Evolutionary conservation across 2,113 vertebrate genomes (phyloP).

Genomic region (Anolis sagrei): DNA sequence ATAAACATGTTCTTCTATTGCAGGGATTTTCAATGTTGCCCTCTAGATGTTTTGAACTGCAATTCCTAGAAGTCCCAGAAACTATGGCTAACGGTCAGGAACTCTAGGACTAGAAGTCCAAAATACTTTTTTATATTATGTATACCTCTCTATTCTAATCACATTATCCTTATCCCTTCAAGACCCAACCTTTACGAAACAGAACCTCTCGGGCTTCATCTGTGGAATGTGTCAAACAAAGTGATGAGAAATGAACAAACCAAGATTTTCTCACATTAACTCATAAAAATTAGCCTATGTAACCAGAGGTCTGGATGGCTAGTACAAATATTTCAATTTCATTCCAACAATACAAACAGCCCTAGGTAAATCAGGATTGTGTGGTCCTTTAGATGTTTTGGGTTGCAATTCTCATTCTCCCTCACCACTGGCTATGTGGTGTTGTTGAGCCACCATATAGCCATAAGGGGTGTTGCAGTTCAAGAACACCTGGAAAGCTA

Average conservation of each 20-base stretch:
- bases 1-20: neutral
- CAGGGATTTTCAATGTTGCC: neutral
- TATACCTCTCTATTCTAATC: neutral
- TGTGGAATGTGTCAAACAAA: neutral
- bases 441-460: too few relatives aligned
- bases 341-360: neutral
- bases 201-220: neutral
- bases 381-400: neutral
- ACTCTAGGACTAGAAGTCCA: too few relatives aligned
- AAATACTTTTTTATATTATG: neutral
- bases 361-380: neutral
- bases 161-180: neutral
- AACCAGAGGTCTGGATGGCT: neutral
- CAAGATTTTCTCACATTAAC: neutral
- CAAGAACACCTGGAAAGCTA: too few relatives aligned
- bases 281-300: neutral
- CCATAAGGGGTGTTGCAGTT: too few relatives aligned
- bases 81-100: too few relatives aligned
- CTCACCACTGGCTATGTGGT: neutral
- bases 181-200: neutral
- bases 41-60: too few relatives aligned
- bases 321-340: neutral
- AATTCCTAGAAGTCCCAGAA: too few relatives aligned
- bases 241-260: neutral
- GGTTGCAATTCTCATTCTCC: neutral